Evolutionary conservation across 2,888 invertebrate genomes (phyloP).

Genomic region (Mythimna impura): DNA sequence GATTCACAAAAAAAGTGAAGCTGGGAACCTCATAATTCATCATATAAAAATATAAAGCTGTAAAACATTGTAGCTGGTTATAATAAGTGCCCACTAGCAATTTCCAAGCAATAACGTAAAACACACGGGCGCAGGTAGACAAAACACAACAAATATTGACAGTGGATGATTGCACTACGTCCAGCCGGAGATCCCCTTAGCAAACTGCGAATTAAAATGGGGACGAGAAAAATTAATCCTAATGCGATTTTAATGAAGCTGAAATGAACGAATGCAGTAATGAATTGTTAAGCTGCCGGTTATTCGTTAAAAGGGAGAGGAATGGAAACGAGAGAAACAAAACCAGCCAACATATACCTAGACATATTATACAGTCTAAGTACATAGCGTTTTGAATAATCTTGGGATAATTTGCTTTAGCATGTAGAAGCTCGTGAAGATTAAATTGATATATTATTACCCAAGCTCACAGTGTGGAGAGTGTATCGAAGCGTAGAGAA

Average conservation of each 20-base stretch:
- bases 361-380: conserved; percentile 19
- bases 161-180: conserved; percentile 87
- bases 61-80: conserved; percentile 53
- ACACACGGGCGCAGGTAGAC: conserved; percentile 82
- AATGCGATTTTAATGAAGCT: conserved; percentile 91
- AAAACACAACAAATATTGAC: conserved; percentile 88
- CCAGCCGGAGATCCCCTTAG: conserved; percentile 86
- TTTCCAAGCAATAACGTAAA: conserved; percentile 74
- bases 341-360: conserved; percentile 47
- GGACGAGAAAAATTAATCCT: conserved; percentile 91
- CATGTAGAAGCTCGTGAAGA: conserved; percentile 67
- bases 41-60: conserved; percentile 47
- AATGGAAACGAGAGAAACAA: conserved; percentile 74
- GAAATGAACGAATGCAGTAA: conserved; percentile 89
- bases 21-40: conserved; percentile 28
- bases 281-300: conserved; percentile 87
- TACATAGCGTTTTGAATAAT: conserved; percentile 57
- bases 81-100: conserved; percentile 61
- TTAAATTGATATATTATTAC: conserved; percentile 70
- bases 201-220: conserved; percentile 89
- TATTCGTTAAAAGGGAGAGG: conserved; percentile 75
- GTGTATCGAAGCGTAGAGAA: conserved; percentile 76
- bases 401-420: conserved; percentile 60
- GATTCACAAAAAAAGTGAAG: conserved; percentile 45
- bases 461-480: conserved; percentile 63